These are phyloP conservation scores for Ophthalmolycus amberensis DNA, from an alignment of 2,113 vertebrate species.

Conservation along the genomic window DNA sequence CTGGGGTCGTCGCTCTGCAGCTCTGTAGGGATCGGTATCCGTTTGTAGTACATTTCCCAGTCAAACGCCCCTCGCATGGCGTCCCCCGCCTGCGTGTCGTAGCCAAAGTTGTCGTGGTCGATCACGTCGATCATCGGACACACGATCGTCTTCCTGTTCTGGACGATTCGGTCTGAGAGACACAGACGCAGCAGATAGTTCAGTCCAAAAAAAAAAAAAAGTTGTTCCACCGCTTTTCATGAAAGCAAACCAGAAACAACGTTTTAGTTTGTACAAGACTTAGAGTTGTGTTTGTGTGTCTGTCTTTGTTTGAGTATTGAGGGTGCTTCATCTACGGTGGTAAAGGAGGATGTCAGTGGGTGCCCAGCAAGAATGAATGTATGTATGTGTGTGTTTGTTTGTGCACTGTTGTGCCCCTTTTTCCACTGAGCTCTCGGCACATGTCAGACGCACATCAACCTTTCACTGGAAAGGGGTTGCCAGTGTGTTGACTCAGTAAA, in stretches of 20 bases:
- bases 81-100: conserved; percentile 95
- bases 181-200: background rate
- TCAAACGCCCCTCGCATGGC: conserved; percentile 98
- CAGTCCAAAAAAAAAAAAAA: background rate
- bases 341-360: background rate
- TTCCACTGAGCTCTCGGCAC: background rate
- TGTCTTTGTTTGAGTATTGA: background rate
- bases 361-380: background rate
- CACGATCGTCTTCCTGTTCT: conserved; percentile 94
- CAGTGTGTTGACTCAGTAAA: background rate
- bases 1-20: conserved; percentile 92
- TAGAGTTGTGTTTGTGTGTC: background rate
- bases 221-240: background rate
- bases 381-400: background rate
- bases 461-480: background rate
- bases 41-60: conserved; percentile 99
- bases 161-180: conserved; percentile 86
- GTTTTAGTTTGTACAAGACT: background rate
- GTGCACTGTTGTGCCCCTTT: background rate
- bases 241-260: background rate
- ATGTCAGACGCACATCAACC: background rate
- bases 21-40: conserved; percentile 93
- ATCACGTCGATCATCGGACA: conserved; percentile 99
- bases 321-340: background rate
- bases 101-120: conserved; percentile 96